Conservation (phyloP, 2,888 invertebrate genomes). For the Limnephilus auricula region DNA sequence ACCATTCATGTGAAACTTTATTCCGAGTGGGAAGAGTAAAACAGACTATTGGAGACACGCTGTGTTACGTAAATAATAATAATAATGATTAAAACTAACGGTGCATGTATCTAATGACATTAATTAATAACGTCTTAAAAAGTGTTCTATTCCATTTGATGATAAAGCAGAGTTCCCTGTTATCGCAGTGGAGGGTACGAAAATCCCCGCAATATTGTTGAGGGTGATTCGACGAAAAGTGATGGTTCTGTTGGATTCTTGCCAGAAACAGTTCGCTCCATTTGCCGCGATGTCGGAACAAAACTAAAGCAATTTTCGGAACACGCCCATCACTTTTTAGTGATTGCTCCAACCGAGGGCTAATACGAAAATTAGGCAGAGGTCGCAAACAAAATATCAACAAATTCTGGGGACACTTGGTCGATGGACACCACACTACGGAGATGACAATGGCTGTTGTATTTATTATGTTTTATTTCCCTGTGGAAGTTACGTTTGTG, state of each 20-base stretch:
- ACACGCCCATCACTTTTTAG: constrained; percentile 29
- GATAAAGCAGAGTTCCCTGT: not conserved
- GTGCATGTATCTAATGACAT: not conserved
- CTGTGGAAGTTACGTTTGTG: not conserved
- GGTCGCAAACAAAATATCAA: constrained; percentile 20
- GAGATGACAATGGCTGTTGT: not conserved
- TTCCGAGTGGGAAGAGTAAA: not conserved
- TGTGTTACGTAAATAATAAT: not conserved
- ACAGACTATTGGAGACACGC: not conserved
- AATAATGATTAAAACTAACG: not conserved
- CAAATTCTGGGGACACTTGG: not conserved
- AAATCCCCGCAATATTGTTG: constrained; percentile 42
- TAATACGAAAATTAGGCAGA: constrained; percentile 32
- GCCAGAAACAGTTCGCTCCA: constrained; percentile 39
- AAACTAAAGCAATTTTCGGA: constrained; percentile 51
- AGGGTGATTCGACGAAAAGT: constrained; percentile 42
- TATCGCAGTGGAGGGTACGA: constrained; percentile 2
- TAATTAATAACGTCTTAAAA: constrained; percentile 3
- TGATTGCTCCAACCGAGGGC: constrained; percentile 26
- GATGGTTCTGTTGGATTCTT: constrained; percentile 35
- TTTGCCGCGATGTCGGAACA: constrained; percentile 42
- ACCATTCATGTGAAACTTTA: not conserved
- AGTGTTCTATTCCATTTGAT: not conserved
- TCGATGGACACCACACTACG: not conserved
- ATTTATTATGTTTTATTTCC: not conserved